A percentile compares a stretch with the other conserved stretches of the same genome.
Conservation (phyloP, 2,888 invertebrate species). For the Synanthedon andrenaeformis region DNA sequence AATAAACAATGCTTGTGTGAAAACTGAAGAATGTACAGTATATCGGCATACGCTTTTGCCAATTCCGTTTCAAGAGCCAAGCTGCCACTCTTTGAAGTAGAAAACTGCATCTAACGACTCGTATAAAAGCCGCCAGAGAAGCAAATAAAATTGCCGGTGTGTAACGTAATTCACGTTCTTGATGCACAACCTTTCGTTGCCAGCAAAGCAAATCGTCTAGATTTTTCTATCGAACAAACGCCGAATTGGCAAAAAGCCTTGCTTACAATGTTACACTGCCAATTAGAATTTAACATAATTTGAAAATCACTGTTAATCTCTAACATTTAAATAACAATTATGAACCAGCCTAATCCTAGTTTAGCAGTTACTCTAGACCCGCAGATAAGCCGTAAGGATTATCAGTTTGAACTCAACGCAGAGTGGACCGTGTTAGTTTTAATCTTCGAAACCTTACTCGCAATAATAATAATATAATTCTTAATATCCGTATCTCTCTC, state of each 20-base stretch:
- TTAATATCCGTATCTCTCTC: no score
- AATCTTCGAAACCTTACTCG: no score
- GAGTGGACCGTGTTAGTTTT: no score
- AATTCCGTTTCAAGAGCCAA: background rate
- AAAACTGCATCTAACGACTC: slow-evolving; percentile 22
- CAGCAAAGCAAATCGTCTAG: slow-evolving; percentile 29
- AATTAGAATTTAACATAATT: slow-evolving; percentile 1
- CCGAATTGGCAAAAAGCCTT: slow-evolving; percentile 30
- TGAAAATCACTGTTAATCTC: slow-evolving; percentile 2
- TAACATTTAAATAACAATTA: background rate
- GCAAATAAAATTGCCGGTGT: slow-evolving; percentile 23
- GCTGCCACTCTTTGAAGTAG: slow-evolving; percentile 3
- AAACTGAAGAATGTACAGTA: slow-evolving; percentile 1
- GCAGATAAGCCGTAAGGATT: no score
- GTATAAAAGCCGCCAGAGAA: slow-evolving; percentile 18
- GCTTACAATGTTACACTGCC: slow-evolving; percentile 15
- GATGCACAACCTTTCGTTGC: slow-evolving; percentile 20
- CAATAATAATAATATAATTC: no score
- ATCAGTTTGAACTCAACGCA: no score
- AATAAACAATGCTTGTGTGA: background rate
- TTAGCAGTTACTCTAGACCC: no score
- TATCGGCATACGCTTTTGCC: background rate
- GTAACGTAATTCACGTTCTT: slow-evolving; percentile 21
- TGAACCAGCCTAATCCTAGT: no score
- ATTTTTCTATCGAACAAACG: slow-evolving; percentile 32